phyloP scores from a whole-genome alignment of 2,888 invertebrate genomes.

The Bembecia ichneumoniformis region DNA sequence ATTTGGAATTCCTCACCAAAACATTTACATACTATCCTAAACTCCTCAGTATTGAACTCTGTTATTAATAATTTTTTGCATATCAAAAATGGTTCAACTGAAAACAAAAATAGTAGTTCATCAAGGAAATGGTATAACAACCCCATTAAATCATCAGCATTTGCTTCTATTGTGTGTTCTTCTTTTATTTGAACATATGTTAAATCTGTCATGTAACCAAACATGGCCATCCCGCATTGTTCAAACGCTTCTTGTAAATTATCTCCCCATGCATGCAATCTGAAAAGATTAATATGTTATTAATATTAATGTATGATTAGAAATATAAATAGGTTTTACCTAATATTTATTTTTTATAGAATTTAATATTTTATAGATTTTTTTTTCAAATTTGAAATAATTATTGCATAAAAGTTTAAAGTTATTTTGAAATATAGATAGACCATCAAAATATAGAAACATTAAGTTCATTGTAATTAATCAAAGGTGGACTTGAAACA shows the following conservation, averaged over 20 bases:
- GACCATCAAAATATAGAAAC: too few species aligned
- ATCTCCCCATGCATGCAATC: constrained; percentile 94
- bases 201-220: constrained; percentile 96
- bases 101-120: constrained; percentile 93
- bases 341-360: not conserved
- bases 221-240: constrained; percentile 96
- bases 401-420: too few species aligned
- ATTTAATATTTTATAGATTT: too few species aligned
- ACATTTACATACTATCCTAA: constrained; percentile 83
- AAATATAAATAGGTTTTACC: not conserved
- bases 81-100: constrained; percentile 91
- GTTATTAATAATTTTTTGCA: constrained; percentile 89
- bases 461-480: too few species aligned
- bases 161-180: constrained; percentile 86
- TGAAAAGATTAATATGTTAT: constrained; percentile 39
- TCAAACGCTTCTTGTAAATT: constrained; percentile 91
- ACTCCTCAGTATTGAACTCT: constrained; percentile 87
- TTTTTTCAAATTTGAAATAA: too few species aligned
- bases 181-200: constrained; percentile 85
- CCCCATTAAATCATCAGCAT: constrained; percentile 89
- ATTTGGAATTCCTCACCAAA: constrained; percentile 96
- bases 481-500: too few species aligned
- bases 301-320: not conserved
- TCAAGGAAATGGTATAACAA: constrained; percentile 94
- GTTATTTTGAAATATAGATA: too few species aligned